phyloP scores from a whole-genome alignment of 2,113 vertebrate species.

The Microtus montanus region DNA sequence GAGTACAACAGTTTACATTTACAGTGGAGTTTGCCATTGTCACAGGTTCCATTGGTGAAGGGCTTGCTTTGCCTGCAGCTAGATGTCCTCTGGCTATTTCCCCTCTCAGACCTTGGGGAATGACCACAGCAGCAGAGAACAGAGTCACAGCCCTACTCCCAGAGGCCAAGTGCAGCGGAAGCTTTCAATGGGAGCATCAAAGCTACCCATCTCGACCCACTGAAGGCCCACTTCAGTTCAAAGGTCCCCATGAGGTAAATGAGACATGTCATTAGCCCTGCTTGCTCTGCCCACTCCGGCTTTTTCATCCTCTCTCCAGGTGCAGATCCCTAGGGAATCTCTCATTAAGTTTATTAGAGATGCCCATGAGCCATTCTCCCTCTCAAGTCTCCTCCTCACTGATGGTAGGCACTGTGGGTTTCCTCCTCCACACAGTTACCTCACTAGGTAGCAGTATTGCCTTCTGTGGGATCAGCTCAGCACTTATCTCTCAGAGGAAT shows the following conservation, averaged over 20 bases:
- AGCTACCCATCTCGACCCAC: not conserved
- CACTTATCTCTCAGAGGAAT: not conserved
- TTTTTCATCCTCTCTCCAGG: not conserved
- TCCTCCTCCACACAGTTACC: not conserved
- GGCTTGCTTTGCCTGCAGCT: not conserved
- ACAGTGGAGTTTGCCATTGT: fast-evolving
- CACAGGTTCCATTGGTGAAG: not conserved
- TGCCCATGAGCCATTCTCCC: not conserved
- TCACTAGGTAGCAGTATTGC: not conserved
- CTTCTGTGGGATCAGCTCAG: not conserved
- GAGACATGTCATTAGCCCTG: not conserved
- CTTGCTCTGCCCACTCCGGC: not conserved
- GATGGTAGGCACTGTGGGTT: not conserved
- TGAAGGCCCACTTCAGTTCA: not conserved
- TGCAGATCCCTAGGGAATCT: not conserved
- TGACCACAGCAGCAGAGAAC: not conserved
- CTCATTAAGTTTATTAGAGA: not conserved
- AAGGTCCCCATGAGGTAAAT: not conserved
- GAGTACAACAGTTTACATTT: not conserved
- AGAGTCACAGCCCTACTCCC: fast-evolving
- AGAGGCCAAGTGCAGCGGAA: not conserved
- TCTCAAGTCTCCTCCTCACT: not conserved
- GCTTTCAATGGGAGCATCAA: not conserved
- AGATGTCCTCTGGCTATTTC: not conserved
- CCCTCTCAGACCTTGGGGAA: not conserved